These are phyloP conservation scores for Baronia brevicornis DNA, from an alignment of 2,888 invertebrate species.

Conservation along the genomic window DNA sequence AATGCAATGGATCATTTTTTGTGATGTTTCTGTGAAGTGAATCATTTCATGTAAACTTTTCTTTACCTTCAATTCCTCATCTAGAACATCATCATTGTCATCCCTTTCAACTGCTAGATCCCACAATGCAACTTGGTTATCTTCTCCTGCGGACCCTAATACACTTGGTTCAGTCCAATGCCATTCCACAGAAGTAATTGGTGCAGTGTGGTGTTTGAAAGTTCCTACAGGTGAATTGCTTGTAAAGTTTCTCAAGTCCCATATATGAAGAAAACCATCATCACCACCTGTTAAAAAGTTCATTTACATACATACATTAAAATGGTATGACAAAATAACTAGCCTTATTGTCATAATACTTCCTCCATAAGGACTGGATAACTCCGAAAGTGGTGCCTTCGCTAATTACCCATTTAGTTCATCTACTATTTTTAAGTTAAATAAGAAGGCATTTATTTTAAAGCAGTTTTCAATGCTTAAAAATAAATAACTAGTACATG, in stretches of 20 bases:
- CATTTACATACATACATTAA: background rate
- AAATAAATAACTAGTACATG: too few species aligned
- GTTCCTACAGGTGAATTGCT: slow-evolving; percentile 88
- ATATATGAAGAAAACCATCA: slow-evolving; percentile 94
- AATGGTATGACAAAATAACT: too few species aligned
- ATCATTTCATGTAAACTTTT: background rate
- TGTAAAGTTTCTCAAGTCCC: slow-evolving; percentile 94
- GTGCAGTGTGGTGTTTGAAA: slow-evolving; percentile 95
- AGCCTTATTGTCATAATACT: too few species aligned
- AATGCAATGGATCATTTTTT: slow-evolving; percentile 1
- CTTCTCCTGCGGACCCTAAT: slow-evolving; percentile 93
- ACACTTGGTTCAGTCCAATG: slow-evolving; percentile 94
- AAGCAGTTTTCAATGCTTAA: too few species aligned
- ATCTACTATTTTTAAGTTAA: too few species aligned
- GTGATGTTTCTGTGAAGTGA: background rate
- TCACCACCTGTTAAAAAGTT: slow-evolving; percentile 86
- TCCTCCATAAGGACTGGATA: too few species aligned
- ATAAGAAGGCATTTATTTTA: too few species aligned
- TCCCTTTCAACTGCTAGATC: slow-evolving; percentile 95
- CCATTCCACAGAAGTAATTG: slow-evolving; percentile 98
- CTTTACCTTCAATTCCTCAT: slow-evolving; percentile 67
- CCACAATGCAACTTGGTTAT: slow-evolving; percentile 98
- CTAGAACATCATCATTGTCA: slow-evolving; percentile 68
- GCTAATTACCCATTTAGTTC: too few species aligned
- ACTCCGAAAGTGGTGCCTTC: too few species aligned